Evolutionary conservation across 2,113 vertebrate genomes (phyloP).

Genomic region (Zosterops pallidus): DNA sequence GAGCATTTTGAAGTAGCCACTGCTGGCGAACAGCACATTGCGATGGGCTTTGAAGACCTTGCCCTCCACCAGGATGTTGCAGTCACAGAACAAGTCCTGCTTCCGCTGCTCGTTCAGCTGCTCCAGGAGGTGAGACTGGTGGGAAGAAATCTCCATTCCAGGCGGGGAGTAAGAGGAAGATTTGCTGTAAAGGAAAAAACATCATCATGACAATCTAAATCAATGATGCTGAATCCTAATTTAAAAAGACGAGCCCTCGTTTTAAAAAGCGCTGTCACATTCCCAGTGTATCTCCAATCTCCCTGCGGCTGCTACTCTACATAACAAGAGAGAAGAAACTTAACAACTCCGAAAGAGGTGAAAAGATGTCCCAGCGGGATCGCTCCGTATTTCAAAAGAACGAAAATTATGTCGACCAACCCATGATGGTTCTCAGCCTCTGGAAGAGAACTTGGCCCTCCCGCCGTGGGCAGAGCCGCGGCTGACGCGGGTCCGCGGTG

Average conservation of each 20-base stretch:
- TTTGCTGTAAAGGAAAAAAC: neutral
- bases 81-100: slow-evolving; percentile 92
- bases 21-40: slow-evolving; percentile 90
- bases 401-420: rapidly evolving
- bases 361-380: neutral
- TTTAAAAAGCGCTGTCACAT: neutral
- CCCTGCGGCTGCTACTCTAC: neutral
- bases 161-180: neutral
- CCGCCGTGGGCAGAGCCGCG: neutral
- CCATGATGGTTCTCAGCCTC: rapidly evolving
- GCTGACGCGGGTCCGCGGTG: neutral
- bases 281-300: rapidly evolving
- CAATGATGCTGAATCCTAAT: neutral
- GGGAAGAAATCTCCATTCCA: slow-evolving; percentile 89
- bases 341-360: neutral
- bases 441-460: too few species aligned
- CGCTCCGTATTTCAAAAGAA: rapidly evolving
- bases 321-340: neutral
- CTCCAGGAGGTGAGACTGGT: slow-evolving; percentile 88
- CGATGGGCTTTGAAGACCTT: slow-evolving; percentile 91
- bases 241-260: neutral
- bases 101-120: slow-evolving; percentile 89
- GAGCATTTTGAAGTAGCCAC: slow-evolving; percentile 92
- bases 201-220: neutral
- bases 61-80: slow-evolving; percentile 87